These are phyloP conservation scores for Haliaeetus vocifer DNA, from an alignment of 2,797 vertebrate genomes.

Conservation along the genomic window DNA sequence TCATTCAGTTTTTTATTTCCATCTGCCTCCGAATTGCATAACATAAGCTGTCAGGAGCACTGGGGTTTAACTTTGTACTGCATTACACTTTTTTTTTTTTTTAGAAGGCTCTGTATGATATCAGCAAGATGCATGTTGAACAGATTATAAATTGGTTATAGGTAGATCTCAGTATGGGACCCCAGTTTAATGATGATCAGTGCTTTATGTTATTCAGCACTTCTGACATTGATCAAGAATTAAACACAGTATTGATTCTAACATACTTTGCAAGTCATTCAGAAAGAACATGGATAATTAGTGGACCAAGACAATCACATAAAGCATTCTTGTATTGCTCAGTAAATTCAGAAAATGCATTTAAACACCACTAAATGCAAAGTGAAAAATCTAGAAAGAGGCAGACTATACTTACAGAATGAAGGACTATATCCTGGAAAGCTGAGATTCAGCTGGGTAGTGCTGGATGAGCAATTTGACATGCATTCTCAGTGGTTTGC, in stretches of 20 bases:
- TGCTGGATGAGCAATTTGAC: background rate
- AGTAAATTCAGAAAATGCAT: background rate
- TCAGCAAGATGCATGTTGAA: background rate
- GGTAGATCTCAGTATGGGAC: background rate
- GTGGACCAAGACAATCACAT: background rate
- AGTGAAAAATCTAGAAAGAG: background rate
- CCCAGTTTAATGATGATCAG: background rate
- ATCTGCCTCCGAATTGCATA: background rate
- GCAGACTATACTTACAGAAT: background rate
- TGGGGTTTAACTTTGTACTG: background rate
- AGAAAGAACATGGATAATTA: background rate
- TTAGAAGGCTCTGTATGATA: background rate
- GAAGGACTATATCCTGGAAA: background rate
- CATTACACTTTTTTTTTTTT: background rate
- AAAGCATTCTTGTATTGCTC: background rate
- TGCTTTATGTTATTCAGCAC: background rate
- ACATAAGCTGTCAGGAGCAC: background rate
- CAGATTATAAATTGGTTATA: background rate
- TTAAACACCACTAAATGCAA: background rate
- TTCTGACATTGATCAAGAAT: background rate
- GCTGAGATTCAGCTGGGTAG: background rate
- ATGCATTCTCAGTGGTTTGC: background rate
- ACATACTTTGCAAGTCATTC: background rate
- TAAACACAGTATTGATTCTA: background rate
- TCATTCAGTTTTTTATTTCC: background rate